Evolutionary conservation across 2,888 invertebrate genomes (phyloP).

Genomic region (Apodemia duryi): DNA sequence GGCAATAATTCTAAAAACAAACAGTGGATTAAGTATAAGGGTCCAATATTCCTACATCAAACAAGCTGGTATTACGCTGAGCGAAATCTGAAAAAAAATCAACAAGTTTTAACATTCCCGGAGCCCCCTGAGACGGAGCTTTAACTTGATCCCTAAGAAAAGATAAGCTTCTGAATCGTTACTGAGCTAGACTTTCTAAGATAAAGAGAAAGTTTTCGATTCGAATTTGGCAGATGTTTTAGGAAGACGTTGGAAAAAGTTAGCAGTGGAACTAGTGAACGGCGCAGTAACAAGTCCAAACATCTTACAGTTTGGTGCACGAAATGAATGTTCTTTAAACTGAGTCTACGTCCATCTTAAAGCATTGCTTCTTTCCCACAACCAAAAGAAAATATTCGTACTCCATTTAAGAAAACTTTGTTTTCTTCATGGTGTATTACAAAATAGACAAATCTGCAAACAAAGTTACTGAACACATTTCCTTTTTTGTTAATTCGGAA

Average conservation of each 20-base stretch:
- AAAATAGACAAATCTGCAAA: too few species aligned
- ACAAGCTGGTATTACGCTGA: conserved; percentile 16
- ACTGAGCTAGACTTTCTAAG: conserved; percentile 51
- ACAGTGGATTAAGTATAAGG: conserved; percentile 19
- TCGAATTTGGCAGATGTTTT: conserved; percentile 58
- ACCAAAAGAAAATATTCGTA: not conserved
- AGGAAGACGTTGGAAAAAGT: conserved; percentile 19
- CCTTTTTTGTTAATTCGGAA: too few species aligned
- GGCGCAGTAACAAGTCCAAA: conserved; percentile 5
- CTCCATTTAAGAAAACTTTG: too few species aligned
- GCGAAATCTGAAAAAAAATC: conserved; percentile 23
- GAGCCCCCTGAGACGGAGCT: conserved; percentile 20
- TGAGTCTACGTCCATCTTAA: not conserved
- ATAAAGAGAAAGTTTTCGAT: conserved; percentile 62
- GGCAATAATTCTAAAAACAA: conserved; percentile 14
- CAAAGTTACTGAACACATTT: too few species aligned
- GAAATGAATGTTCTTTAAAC: conserved; percentile 5
- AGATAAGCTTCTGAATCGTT: conserved; percentile 51
- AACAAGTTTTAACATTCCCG: conserved; percentile 26
- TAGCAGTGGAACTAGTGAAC: conserved; percentile 17
- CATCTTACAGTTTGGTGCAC: conserved; percentile 9
- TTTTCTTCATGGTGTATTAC: too few species aligned
- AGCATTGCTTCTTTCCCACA: not conserved
- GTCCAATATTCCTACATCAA: conserved; percentile 22
- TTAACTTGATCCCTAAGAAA: conserved; percentile 22